These are phyloP conservation scores for Gnatocerus cornutus DNA, from an alignment of 2,888 invertebrate genomes.

Conservation along the genomic window DNA sequence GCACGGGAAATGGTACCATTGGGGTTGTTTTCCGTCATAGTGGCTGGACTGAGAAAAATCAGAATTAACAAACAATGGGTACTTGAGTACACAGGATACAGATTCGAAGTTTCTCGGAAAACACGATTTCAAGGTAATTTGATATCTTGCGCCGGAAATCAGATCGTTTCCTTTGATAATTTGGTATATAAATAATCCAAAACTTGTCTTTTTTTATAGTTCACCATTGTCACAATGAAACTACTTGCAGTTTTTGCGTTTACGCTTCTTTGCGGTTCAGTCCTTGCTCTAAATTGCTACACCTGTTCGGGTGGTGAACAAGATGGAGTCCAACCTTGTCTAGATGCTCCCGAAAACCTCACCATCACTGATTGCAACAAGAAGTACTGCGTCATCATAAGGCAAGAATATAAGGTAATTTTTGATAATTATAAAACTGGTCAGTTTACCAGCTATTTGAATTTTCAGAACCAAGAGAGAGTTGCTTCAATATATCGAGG, in stretches of 20 bases:
- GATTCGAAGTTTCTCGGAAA: too few relatives aligned
- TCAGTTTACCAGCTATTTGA: too few relatives aligned
- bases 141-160: too few relatives aligned
- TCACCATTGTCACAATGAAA: too few relatives aligned
- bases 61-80: not conserved
- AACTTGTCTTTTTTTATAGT: too few relatives aligned
- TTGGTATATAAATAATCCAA: too few relatives aligned
- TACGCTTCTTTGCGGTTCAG: conserved; percentile 22
- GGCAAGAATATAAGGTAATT: conserved; percentile 73
- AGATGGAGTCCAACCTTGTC: conserved; percentile 75
- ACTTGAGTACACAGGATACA: too few relatives aligned
- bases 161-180: too few relatives aligned
- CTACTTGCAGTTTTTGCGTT: not conserved
- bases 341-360: conserved; percentile 72
- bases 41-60: not conserved
- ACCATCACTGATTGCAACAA: conserved; percentile 74
- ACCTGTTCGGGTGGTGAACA: conserved; percentile 75
- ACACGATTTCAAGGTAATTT: too few relatives aligned
- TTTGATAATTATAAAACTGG: too few relatives aligned
- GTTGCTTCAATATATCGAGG: conserved; percentile 77
- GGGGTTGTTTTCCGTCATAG: conserved; percentile 83
- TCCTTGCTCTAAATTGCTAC: conserved; percentile 73
- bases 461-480: conserved; percentile 75
- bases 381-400: conserved; percentile 78
- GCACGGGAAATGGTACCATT: conserved; percentile 92